Base-by-base conservation (phyloP, 2,113 vertebrate species). In the Micromys minutus region DNA sequence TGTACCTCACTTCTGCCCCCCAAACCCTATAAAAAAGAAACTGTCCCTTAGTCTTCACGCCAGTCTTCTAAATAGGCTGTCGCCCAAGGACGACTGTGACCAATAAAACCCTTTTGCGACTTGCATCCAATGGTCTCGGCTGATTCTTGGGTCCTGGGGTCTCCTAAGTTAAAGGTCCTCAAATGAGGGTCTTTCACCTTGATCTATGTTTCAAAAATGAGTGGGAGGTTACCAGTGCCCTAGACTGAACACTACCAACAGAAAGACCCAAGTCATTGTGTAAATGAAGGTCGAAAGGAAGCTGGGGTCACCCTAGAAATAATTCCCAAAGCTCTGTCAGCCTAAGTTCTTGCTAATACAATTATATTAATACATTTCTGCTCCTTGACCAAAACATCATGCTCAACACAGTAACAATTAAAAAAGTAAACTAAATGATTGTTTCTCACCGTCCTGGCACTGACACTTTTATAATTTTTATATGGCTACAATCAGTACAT, bases 181-280 rank as follows among this genome's bases (percentile, higher is more conserved):
- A n/a, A n/a, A n/a, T n/a, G n/a, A n/a, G n/a, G n/a, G n/a, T n/a
- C n/a, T n/a, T 57, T 52, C 7, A 19, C 47, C 42, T 69, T 5
- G 65, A 3, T 19, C 16, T 47, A 7, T 12, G 31, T 75, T 11
- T 12, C 24, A 1, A 13, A 34, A 67, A 36, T 26, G 45, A 16
- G 7, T 87, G 39, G 39, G 15, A 3, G 11, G 0, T 4, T 15
- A 59, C 59, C 31, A 26, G 4, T 0, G 11, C 47, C 3, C 3
- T 1, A 15, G 29, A 12, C 47, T 55, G 7, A 69, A 34, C 74
- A 21, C 13, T 36, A 24, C 36, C 63, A 57, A 9, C 47, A 1
- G 12, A 36, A 65, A 52, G 19, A 39, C 1, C 29, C 39, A 71
- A 8, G 39, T 50, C 29, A 61, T 47, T 67, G 36, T 84, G 80